phyloP scores from a whole-genome alignment of 2,888 invertebrate species.

The Eilema griseolum region DNA sequence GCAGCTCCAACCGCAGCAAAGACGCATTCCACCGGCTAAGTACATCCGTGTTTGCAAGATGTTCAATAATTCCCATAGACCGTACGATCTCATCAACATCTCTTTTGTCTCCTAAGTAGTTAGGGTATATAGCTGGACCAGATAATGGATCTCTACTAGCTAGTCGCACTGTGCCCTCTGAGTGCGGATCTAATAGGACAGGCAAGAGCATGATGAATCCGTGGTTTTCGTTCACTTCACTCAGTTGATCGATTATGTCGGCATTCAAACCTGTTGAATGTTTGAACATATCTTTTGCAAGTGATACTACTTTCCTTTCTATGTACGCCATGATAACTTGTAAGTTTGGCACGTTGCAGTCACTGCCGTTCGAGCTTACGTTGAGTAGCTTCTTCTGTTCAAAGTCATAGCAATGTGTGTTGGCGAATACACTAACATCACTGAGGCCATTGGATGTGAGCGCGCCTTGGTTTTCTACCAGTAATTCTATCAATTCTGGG shows the following conservation, averaged over 20 bases:
- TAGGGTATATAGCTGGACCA: conserved; percentile 62
- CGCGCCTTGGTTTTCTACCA: conserved; percentile 52
- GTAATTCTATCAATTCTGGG: conserved; percentile 44
- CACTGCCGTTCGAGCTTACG: conserved; percentile 43
- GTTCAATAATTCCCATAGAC: conserved; percentile 60
- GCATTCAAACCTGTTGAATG: conserved; percentile 44
- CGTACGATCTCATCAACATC: conserved; percentile 63
- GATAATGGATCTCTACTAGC: conserved; percentile 56
- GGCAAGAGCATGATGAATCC: conserved; percentile 59
- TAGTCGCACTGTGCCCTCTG: conserved; percentile 64
- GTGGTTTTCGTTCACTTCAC: conserved; percentile 50
- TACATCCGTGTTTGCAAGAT: conserved; percentile 52
- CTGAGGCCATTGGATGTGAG: conserved; percentile 67
- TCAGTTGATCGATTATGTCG: conserved; percentile 56
- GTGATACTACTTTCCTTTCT: conserved; percentile 46
- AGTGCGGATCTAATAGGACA: conserved; percentile 61
- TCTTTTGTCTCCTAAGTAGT: conserved; percentile 61
- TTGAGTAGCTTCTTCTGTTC: conserved; percentile 46
- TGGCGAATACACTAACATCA: conserved; percentile 62
- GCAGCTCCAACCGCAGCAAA: conserved; percentile 53
- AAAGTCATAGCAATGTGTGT: conserved; percentile 67
- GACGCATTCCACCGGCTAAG: conserved; percentile 54
- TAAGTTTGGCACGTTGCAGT: conserved; percentile 64
- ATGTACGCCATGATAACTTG: conserved; percentile 65
- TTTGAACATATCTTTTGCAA: conserved; percentile 43